These are phyloP conservation scores for Gulo gulo DNA, from an alignment of 2,113 vertebrate species.

Conservation along the genomic window DNA sequence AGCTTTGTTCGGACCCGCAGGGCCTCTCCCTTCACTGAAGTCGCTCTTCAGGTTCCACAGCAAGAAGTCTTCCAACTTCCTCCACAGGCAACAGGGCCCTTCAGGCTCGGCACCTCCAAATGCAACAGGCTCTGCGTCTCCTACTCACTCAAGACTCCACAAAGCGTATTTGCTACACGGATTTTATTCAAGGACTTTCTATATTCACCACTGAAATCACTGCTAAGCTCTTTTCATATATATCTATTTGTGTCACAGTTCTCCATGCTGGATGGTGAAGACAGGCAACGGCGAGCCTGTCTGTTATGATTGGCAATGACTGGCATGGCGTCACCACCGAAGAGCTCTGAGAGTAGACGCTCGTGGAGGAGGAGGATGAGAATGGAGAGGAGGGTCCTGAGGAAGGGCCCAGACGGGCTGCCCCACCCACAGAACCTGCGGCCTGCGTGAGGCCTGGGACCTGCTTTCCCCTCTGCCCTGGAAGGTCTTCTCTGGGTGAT, in stretches of 20 bases:
- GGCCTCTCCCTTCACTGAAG: background rate
- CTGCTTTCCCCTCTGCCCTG: conserved; percentile 3
- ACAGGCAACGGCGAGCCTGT: background rate
- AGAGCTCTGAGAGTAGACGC: background rate
- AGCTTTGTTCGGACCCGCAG: background rate
- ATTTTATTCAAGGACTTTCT: conserved; percentile 58
- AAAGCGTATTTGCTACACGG: background rate
- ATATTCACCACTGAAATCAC: background rate
- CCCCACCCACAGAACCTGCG: background rate
- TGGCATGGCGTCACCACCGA: background rate
- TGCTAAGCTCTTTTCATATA: background rate
- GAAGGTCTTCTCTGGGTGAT: background rate
- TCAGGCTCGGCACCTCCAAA: background rate
- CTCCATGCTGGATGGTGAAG: background rate
- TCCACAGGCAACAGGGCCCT: background rate
- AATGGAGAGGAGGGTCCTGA: conserved; percentile 26
- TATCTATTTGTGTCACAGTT: background rate
- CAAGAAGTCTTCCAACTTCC: background rate
- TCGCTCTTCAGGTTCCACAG: background rate
- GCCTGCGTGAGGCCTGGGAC: background rate
- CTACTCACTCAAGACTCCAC: conserved; percentile 23
- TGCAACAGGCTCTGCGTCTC: background rate
- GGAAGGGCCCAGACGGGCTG: conserved; percentile 41
- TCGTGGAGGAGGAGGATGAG: background rate
- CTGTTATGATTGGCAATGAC: background rate